These are phyloP conservation scores for Oxytorus armatus DNA, from an alignment of 2,888 invertebrate species.

Conservation along the genomic window DNA sequence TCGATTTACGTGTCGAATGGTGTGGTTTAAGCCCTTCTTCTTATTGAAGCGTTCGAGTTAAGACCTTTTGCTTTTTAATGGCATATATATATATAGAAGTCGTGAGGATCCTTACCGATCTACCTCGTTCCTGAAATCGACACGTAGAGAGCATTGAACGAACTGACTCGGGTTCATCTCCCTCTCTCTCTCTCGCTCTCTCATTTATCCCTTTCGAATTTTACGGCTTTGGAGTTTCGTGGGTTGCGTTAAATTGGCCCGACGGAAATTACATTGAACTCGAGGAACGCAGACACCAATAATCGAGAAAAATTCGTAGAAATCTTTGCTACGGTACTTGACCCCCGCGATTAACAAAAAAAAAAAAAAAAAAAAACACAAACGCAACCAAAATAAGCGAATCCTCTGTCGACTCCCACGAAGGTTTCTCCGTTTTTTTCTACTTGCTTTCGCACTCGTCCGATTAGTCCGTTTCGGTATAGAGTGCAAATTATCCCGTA, in stretches of 20 bases:
- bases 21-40: too few species aligned
- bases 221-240: constrained; percentile 59
- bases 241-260: constrained; percentile 60
- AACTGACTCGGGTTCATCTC: constrained; percentile 22
- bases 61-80: too few species aligned
- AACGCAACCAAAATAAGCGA: background rate
- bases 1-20: too few species aligned
- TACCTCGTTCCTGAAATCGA: constrained; percentile 14
- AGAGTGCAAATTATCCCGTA: constrained; percentile 29
- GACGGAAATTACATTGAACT: constrained; percentile 54
- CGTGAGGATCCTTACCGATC: constrained; percentile 6
- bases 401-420: constrained; percentile 58
- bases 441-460: constrained; percentile 13
- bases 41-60: too few species aligned
- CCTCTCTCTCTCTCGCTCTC: too few species aligned
- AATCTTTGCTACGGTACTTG: constrained; percentile 53
- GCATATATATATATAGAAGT: too few species aligned
- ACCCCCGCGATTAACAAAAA: constrained; percentile 17
- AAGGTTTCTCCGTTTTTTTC: constrained; percentile 45
- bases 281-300: background rate
- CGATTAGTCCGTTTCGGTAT: constrained; percentile 34
- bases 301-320: constrained; percentile 57
- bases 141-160: constrained; percentile 36
- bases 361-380: constrained; percentile 7
- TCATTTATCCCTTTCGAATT: constrained; percentile 40